These are phyloP conservation scores for Drosophila mettleri DNA, from an alignment of 2,888 invertebrate genomes.

Conservation along the genomic window DNA sequence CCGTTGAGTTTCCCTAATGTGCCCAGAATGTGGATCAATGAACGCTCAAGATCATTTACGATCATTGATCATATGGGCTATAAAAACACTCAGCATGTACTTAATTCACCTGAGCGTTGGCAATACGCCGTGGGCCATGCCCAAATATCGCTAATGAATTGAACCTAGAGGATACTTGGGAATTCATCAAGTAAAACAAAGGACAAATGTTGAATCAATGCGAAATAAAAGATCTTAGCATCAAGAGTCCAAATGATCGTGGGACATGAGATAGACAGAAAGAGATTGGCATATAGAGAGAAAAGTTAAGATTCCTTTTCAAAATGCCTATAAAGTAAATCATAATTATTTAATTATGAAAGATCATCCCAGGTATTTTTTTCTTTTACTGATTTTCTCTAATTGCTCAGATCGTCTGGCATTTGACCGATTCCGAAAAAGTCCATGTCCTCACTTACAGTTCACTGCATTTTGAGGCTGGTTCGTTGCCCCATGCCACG, in stretches of 20 bases:
- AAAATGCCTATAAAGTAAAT: too few species aligned
- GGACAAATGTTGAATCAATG: background rate
- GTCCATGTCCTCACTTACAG: conserved; percentile 42
- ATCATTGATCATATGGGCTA: conserved; percentile 32
- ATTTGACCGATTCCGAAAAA: conserved; percentile 37
- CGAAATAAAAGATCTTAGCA: too few species aligned
- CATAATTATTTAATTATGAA: background rate
- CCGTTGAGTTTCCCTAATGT: conserved; percentile 50
- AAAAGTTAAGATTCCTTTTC: background rate
- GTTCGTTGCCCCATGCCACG: conserved; percentile 79
- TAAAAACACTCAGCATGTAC: conserved; percentile 6
- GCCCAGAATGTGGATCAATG: conserved; percentile 62
- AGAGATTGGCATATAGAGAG: background rate
- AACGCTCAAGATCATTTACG: conserved; percentile 57
- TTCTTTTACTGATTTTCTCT: background rate
- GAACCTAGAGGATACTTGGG: background rate
- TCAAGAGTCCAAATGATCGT: background rate
- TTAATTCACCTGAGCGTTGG: conserved; percentile 1
- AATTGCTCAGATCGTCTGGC: background rate
- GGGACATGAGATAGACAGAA: background rate
- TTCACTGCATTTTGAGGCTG: conserved; percentile 63
- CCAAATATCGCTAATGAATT: conserved; percentile 6
- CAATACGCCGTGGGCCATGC: background rate
- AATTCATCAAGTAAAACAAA: background rate
- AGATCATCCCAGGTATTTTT: background rate